Conservation (phyloP, 2,888 invertebrate genomes). For the Atethmia centrago region DNA sequence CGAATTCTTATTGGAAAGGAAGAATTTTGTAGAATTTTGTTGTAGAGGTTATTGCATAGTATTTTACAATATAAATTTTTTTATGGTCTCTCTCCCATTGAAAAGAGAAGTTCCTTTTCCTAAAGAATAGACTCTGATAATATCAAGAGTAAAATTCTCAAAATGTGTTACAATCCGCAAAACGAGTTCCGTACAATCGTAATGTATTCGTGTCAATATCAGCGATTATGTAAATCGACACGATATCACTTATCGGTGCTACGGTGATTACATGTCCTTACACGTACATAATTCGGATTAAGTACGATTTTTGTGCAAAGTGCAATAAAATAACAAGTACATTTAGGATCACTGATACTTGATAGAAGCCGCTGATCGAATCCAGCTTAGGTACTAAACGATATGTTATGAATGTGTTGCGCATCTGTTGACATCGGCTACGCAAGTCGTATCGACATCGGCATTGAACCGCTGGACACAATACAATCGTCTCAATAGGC, state of each 20-base stretch:
- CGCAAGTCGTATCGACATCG: slow-evolving; percentile 4
- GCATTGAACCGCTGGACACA: slow-evolving; percentile 37
- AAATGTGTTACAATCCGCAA: not conserved
- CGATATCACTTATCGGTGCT: slow-evolving; percentile 18
- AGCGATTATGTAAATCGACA: slow-evolving; percentile 36
- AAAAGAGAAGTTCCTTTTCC: not conserved
- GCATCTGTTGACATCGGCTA: not conserved
- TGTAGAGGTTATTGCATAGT: not conserved
- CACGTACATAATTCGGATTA: not conserved
- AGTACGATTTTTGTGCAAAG: not conserved
- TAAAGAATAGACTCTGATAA: not conserved
- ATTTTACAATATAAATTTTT: not conserved
- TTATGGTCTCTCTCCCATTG: too few species aligned
- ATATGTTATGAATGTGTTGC: not conserved
- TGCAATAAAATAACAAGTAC: not conserved
- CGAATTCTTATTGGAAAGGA: too few species aligned
- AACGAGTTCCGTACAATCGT: slow-evolving; percentile 3
- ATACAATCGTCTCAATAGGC: slow-evolving; percentile 40
- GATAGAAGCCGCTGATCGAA: not conserved
- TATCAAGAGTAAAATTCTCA: not conserved
- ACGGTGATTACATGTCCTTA: not conserved
- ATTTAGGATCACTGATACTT: not conserved
- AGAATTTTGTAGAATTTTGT: not conserved
- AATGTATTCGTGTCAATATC: slow-evolving; percentile 24
- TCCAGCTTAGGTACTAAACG: not conserved